Evolutionary conservation across 2,888 invertebrate species (phyloP), one percentile per base, ranked within the genome.

Genomic region (Dryococelus australis): DNA sequence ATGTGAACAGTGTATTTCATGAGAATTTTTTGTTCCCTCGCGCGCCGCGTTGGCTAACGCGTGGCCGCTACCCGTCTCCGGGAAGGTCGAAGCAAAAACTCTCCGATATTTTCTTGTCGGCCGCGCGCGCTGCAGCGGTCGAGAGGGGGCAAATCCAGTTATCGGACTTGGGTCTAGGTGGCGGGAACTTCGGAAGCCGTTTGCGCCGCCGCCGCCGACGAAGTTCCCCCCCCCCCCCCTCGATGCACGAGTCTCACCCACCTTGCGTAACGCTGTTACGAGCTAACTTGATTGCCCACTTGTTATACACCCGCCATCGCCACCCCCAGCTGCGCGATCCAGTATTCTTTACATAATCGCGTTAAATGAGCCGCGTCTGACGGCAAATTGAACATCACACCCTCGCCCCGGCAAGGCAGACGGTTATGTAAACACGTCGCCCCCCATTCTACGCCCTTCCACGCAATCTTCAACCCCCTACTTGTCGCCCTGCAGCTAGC

Each of bases 331-430:
- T 28, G 26, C 78, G 47, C 35, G 43, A 26, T n/a, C 28, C 86
- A 27, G 47, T 80, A 79, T 78, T 81, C 86, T 85, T 53, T 53
- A 65, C 65, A 65, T 65, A 65, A 65, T 24, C n/a, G 6, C n/a
- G 65, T 65, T 65, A 65, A 65, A 65, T 65, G 65, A n/a, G 20
- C 65, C 65, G 65, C 65, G 65, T 65, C 65, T 65, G 65, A 65
- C 65, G 65, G 65, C 65, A 65, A 65, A 65, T n/a, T 65, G 65
- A 0, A 24, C 65, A 65, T 65, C 65, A 65, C 65, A 65, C 65
- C 65, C 65, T 35, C 20, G 65, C n/a, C 65, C 2, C 65, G 65
- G 24, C 0, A 24, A 65, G 8, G 65, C 65, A 65, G 24, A n/a
- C 6, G 24, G 65, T 65, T 65, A 16, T n/a, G 65, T 65, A 65